Percentiles rank a stretch among this genome's conserved stretches.
These are phyloP conservation scores for Platyrinchus mystaceus DNA, from an alignment of 2,797 vertebrate genomes.

Conservation along the genomic window DNA sequence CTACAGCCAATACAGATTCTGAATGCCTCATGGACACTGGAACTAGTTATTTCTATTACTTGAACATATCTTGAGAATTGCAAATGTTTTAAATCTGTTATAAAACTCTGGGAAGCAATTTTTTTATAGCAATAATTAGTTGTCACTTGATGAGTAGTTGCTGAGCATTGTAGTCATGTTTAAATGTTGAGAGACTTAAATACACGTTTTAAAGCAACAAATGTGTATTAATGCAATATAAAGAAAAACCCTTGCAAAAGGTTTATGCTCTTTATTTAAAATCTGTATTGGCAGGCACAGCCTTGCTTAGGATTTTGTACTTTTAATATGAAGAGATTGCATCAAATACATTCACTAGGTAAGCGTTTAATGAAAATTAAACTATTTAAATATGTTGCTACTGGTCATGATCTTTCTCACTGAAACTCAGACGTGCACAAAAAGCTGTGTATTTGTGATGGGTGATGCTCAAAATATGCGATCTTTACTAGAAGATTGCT, in stretches of 20 bases:
- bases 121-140: conserved; percentile 65
- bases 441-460: conserved; percentile 17
- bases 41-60: conserved; percentile 46
- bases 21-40: conserved; percentile 43
- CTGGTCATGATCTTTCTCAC: conserved; percentile 28
- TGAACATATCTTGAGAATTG: conserved; percentile 20
- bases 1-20: conserved; percentile 60
- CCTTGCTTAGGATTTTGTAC: conserved; percentile 28
- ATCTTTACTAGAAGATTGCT: background rate
- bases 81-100: background rate
- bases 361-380: background rate
- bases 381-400: conserved; percentile 13
- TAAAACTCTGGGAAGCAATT: conserved; percentile 49
- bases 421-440: background rate
- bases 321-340: conserved; percentile 18
- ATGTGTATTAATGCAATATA: conserved; percentile 41
- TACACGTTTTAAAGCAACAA: conserved; percentile 16
- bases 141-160: conserved; percentile 3
- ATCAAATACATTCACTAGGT: conserved; percentile 21
- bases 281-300: conserved; percentile 49
- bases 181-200: conserved; percentile 4
- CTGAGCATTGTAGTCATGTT: conserved; percentile 7
- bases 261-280: conserved; percentile 27
- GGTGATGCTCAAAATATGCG: background rate
- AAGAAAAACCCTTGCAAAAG: background rate